These are phyloP conservation scores for Sipha maydis DNA, from an alignment of 2,888 invertebrate species.

Conservation along the genomic window DNA sequence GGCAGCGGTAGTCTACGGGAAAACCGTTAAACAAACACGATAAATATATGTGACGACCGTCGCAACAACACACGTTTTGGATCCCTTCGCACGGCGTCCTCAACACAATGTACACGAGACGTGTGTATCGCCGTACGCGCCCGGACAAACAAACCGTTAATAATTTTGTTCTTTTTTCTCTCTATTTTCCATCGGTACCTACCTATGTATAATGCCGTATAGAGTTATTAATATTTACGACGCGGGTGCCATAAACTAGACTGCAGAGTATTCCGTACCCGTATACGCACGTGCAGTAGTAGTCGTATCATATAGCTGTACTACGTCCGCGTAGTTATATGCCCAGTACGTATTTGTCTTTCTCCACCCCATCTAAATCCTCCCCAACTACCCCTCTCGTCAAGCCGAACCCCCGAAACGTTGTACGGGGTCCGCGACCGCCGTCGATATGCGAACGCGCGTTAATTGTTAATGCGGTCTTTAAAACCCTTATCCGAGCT, in stretches of 20 bases:
- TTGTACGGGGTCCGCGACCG: too few relatives aligned
- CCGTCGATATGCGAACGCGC: too few relatives aligned
- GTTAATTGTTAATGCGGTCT: too few relatives aligned
- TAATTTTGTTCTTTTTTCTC: background rate
- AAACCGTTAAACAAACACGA: constrained; percentile 24
- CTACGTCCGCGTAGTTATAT: too few relatives aligned
- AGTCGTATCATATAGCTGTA: too few relatives aligned
- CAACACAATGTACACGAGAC: background rate
- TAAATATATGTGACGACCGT: background rate
- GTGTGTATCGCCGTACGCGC: background rate
- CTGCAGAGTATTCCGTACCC: too few relatives aligned
- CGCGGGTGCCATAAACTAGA: constrained; percentile 20
- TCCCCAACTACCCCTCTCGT: too few relatives aligned
- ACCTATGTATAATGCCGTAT: background rate
- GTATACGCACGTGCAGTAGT: too few relatives aligned
- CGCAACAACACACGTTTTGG: background rate
- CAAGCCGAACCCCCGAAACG: too few relatives aligned
- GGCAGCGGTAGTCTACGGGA: background rate
- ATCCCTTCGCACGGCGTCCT: background rate
- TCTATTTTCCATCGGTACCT: background rate
- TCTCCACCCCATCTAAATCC: too few relatives aligned
- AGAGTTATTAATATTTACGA: background rate
- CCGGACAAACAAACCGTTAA: constrained; percentile 45
- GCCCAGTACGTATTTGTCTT: too few relatives aligned
- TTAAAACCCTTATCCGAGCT: too few relatives aligned